phyloP scores from a whole-genome alignment of 2,888 invertebrate species.

The Aporophyla lueneburgensis region DNA sequence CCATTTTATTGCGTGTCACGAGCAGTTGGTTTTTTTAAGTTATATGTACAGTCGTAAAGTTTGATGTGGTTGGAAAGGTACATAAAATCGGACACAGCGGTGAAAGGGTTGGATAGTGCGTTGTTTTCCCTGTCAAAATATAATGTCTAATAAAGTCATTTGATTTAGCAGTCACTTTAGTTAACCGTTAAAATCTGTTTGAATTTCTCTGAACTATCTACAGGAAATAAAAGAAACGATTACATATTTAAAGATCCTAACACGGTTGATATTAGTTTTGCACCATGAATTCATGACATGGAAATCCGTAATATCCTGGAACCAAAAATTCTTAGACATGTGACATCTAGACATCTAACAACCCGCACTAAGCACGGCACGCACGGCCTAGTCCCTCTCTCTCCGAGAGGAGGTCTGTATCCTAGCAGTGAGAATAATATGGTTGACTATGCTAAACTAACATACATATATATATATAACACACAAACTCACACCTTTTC shows the following conservation, averaged over 20 bases:
- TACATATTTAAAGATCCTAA: not conserved
- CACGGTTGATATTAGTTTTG: not conserved
- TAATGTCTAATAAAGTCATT: not conserved
- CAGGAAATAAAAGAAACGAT: not conserved
- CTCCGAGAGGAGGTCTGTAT: too few relatives aligned
- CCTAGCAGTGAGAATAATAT: too few relatives aligned
- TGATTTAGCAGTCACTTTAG: not conserved
- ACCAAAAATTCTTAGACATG: too few relatives aligned
- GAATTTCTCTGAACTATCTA: not conserved
- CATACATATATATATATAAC: too few relatives aligned
- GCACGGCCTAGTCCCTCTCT: too few relatives aligned
- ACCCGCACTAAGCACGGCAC: too few relatives aligned
- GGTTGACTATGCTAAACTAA: too few relatives aligned
- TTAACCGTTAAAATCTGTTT: not conserved
- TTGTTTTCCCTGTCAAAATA: constrained; percentile 6
- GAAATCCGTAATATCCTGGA: too few relatives aligned
- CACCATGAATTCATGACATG: not conserved
- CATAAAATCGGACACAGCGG: constrained; percentile 44
- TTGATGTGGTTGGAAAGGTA: constrained; percentile 49
- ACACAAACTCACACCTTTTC: not conserved
- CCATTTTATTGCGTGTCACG: constrained; percentile 89
- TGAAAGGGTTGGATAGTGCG: constrained; percentile 24
- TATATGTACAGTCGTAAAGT: constrained; percentile 65
- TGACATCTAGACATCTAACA: too few relatives aligned
- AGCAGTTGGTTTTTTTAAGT: constrained; percentile 74